These are phyloP conservation scores for Apteryx mantelli DNA, from an alignment of 2,113 vertebrate species.

Conservation along the genomic window DNA sequence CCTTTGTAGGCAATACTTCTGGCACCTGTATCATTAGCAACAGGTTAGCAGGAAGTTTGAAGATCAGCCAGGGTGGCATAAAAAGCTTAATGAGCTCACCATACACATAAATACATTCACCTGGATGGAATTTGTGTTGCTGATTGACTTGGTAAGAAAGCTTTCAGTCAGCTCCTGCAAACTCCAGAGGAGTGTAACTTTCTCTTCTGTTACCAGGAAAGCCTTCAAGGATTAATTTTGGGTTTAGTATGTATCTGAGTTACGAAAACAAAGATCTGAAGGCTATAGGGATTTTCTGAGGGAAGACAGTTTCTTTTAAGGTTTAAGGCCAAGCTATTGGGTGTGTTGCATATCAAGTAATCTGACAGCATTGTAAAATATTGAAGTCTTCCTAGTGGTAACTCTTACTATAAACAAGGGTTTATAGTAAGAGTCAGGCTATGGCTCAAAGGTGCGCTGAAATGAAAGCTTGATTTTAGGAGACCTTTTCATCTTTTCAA, in stretches of 20 bases:
- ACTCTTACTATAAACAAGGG: too few species aligned
- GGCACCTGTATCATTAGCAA: background rate
- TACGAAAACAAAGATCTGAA: background rate
- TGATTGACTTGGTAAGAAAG: background rate
- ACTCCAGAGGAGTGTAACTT: background rate
- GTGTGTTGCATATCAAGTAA: background rate
- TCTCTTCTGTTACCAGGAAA: background rate
- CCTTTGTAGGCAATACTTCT: background rate
- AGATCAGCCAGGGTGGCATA: background rate
- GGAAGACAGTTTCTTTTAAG: background rate
- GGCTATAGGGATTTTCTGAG: background rate
- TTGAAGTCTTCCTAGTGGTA: background rate
- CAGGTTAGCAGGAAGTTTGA: slow-evolving; percentile 14
- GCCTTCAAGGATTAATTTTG: background rate
- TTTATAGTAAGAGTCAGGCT: background rate
- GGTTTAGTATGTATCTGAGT: background rate
- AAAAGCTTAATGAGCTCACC: slow-evolving; percentile 6
- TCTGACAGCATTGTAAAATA: background rate
- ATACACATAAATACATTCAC: background rate
- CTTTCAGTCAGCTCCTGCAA: background rate
- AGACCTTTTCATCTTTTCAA: background rate
- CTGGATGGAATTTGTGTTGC: slow-evolving; percentile 14
- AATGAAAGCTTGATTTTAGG: background rate
- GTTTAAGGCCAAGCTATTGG: background rate
- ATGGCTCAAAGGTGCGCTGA: background rate